Percentiles rank a stretch among this genome's conserved stretches.
Conservation (phyloP, 2,797 vertebrate species). For the Onychomys torridus region DNA sequence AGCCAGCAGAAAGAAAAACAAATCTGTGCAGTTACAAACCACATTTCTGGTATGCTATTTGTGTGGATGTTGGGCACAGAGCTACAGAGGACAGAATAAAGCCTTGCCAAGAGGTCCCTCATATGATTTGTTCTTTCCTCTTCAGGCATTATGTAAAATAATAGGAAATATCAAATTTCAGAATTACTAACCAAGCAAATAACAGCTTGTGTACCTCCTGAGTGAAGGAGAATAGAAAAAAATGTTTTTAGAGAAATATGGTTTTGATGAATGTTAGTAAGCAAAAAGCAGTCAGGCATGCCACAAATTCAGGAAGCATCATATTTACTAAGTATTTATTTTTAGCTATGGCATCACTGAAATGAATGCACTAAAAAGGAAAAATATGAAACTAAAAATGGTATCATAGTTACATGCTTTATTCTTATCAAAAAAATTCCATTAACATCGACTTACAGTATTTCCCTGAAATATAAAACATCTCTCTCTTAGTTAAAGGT, state of each 20-base stretch:
- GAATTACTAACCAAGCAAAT: slow-evolving; percentile 54
- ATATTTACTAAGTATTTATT: slow-evolving; percentile 63
- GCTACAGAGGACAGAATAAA: slow-evolving; percentile 25
- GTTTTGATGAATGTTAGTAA: slow-evolving; percentile 51
- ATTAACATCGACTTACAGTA: slow-evolving; percentile 44
- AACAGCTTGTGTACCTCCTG: slow-evolving; percentile 9
- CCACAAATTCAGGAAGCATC: slow-evolving; percentile 54
- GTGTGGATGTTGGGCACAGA: not conserved
- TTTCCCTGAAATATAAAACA: slow-evolving; percentile 62
- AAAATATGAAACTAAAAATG: slow-evolving; percentile 58
- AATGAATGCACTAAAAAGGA: slow-evolving; percentile 41
- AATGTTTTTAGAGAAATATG: slow-evolving; percentile 21
- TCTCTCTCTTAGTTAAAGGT: slow-evolving; percentile 20
- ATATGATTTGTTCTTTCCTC: slow-evolving; percentile 13
- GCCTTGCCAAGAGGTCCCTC: not conserved
- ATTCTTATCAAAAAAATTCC: slow-evolving; percentile 58
- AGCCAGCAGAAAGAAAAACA: not conserved
- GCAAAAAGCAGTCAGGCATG: slow-evolving; percentile 43
- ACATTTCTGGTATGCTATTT: slow-evolving; percentile 15
- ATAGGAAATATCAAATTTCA: slow-evolving; percentile 56
- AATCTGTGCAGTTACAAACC: not conserved
- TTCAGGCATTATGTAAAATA: slow-evolving; percentile 39
- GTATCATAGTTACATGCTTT: slow-evolving; percentile 33
- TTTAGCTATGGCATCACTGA: slow-evolving; percentile 52
- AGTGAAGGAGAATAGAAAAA: slow-evolving; percentile 47